Evolutionary conservation across 2,888 invertebrate genomes (phyloP).

Genomic region (Leptinotarsa peninsularis): DNA sequence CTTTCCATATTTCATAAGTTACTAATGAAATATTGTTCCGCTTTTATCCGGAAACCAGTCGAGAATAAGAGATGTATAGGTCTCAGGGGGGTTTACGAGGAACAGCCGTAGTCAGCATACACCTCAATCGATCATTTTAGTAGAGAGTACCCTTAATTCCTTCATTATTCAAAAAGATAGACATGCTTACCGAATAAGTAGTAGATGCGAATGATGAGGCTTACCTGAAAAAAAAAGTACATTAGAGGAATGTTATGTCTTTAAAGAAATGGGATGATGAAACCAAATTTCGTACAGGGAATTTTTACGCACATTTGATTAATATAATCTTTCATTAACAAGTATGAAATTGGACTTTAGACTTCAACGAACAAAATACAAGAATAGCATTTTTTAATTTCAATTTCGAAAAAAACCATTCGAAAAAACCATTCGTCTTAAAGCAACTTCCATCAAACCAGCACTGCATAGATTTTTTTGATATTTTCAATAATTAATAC

Average conservation of each 20-base stretch:
- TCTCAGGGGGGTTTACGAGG: slow-evolving; percentile 43
- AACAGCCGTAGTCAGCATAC: slow-evolving; percentile 32
- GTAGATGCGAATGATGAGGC: slow-evolving; percentile 18
- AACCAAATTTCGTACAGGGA: no score
- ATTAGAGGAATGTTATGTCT: neutral
- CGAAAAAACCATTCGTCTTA: no score
- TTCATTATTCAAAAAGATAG: slow-evolving; percentile 35
- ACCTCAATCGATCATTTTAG: slow-evolving; percentile 36
- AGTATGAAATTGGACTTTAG: no score
- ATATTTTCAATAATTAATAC: no score
- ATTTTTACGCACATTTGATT: no score
- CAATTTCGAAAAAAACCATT: no score
- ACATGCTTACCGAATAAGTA: slow-evolving; percentile 26
- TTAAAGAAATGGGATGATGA: no score
- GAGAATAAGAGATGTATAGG: slow-evolving; percentile 44
- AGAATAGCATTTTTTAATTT: no score
- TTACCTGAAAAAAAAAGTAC: slow-evolving; percentile 29
- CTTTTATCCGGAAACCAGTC: slow-evolving; percentile 43
- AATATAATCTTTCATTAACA: no score
- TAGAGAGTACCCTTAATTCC: slow-evolving; percentile 35
- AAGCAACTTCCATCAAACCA: no score
- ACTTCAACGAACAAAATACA: no score
- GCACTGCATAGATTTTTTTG: no score
- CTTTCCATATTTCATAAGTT: slow-evolving; percentile 18
- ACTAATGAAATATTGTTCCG: slow-evolving; percentile 43